Evolutionary conservation across 2,888 invertebrate species (phyloP).

Genomic region (Tetramorium bicarinatum): DNA sequence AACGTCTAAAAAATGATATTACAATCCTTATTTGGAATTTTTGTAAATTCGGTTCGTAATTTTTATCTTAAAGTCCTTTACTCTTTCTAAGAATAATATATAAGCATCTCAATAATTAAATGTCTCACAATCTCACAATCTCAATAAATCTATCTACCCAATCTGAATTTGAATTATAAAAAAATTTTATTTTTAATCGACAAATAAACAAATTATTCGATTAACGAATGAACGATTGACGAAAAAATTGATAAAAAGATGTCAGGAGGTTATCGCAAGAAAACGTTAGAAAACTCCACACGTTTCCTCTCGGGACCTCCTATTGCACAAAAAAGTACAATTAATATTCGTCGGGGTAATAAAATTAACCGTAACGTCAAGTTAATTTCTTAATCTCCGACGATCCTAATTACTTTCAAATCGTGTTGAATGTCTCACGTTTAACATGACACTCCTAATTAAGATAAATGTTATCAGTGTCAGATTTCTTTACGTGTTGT

Average conservation of each 20-base stretch:
- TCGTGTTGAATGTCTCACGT: neutral
- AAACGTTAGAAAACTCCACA: slow-evolving; percentile 78
- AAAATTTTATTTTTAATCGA: neutral
- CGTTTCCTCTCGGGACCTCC: slow-evolving; percentile 83
- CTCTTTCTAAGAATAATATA: neutral
- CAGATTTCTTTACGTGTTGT: neutral
- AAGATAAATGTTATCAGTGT: neutral
- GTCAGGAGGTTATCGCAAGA: slow-evolving; percentile 84
- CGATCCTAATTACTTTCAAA: slow-evolving; percentile 52
- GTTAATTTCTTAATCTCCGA: slow-evolving; percentile 74
- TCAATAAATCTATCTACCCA: too few species aligned
- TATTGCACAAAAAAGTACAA: slow-evolving; percentile 37
- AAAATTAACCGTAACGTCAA: slow-evolving; percentile 74
- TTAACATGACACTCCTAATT: neutral
- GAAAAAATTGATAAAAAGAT: slow-evolving; percentile 56
- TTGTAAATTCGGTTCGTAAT: neutral
- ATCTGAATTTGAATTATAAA: neutral
- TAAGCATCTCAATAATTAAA: neutral
- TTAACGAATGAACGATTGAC: neutral
- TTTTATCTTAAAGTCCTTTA: neutral
- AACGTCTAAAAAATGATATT: neutral
- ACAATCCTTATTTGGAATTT: neutral
- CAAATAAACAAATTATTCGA: neutral
- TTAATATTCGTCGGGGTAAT: slow-evolving; percentile 75
- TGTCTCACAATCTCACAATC: neutral